phyloP scores from a whole-genome alignment of 2,888 invertebrate species.

The Hirudinaria manillensis region DNA sequence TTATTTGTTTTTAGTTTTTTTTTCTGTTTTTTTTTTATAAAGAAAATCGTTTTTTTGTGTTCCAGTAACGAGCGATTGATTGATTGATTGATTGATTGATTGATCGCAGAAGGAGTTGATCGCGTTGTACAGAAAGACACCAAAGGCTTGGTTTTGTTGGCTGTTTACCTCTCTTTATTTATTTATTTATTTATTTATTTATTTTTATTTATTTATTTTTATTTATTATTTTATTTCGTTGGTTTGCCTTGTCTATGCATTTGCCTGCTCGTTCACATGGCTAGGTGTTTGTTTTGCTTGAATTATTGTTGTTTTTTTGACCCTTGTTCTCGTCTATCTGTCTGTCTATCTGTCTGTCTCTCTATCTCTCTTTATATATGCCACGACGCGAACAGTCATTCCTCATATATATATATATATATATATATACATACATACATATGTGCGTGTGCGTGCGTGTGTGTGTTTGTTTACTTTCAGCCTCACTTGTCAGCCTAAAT shows the following conservation, averaged over 20 bases:
- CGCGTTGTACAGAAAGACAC: too few species aligned
- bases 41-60: not conserved
- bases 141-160: not conserved
- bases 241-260: slow-evolving; percentile 13
- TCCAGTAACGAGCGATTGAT: not conserved
- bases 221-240: not conserved
- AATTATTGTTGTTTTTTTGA: not conserved
- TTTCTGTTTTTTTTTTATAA: not conserved
- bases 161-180: not conserved
- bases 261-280: not conserved
- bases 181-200: not conserved
- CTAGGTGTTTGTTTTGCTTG: not conserved
- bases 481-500: too few species aligned
- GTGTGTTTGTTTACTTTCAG: too few species aligned
- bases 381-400: too few species aligned
- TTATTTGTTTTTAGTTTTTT: not conserved
- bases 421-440: too few species aligned
- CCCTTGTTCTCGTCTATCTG: not conserved
- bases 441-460: too few species aligned
- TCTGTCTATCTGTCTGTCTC: slow-evolving; percentile 25
- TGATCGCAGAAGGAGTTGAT: not conserved
- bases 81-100: slow-evolving; percentile 1
- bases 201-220: not conserved
- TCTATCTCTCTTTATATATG: slow-evolving; percentile 20
- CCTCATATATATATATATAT: too few species aligned